phyloP scores from a whole-genome alignment of 1,140 invertebrate genomes.

The Bombus breviceps region DNA sequence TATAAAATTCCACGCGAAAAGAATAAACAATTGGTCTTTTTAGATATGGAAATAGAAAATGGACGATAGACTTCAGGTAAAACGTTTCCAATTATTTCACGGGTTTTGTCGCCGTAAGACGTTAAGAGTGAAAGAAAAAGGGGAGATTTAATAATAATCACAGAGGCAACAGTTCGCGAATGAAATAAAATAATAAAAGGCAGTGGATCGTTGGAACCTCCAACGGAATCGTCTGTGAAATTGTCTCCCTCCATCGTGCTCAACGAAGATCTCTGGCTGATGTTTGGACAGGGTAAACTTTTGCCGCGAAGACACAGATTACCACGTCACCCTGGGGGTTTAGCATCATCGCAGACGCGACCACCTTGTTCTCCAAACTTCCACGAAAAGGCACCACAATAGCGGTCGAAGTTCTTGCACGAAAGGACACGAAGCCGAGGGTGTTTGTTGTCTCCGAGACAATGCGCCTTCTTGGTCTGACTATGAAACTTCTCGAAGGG shows the following conservation, averaged over 20 bases:
- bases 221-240: neutral
- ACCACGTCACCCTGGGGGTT: constrained; percentile 33
- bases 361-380: constrained; percentile 26
- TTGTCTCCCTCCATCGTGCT: neutral
- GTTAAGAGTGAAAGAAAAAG: neutral
- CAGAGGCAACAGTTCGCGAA: too few relatives aligned
- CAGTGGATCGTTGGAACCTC: neutral
- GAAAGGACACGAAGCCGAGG: constrained; percentile 18
- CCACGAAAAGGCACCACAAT: constrained; percentile 18
- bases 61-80: neutral
- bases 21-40: too few relatives aligned
- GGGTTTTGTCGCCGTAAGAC: too few relatives aligned
- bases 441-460: constrained; percentile 29
- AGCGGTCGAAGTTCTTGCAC: constrained; percentile 14
- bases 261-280: neutral
- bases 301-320: constrained; percentile 19
- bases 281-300: constrained; percentile 32
- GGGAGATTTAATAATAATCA: neutral
- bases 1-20: neutral
- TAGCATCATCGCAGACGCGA: constrained; percentile 16
- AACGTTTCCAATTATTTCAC: neutral
- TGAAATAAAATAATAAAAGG: too few relatives aligned
- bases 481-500: neutral
- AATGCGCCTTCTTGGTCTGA: constrained; percentile 2
- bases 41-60: neutral